These are phyloP conservation scores for Thaleichthys pacificus DNA, from an alignment of 2,797 vertebrate species.

Conservation along the genomic window DNA sequence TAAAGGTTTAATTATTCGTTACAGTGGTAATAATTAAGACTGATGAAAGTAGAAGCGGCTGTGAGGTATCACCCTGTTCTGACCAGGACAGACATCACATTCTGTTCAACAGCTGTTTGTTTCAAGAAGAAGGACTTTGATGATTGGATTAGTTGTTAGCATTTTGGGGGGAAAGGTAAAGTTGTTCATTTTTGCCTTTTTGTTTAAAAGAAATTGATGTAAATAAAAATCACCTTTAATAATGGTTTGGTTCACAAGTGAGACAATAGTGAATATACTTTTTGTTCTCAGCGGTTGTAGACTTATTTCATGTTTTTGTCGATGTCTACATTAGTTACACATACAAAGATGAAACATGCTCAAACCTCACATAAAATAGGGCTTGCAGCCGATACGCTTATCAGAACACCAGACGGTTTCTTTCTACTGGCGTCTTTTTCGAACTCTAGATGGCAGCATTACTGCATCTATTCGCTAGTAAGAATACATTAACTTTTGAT, in stretches of 20 bases:
- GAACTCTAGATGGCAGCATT: neutral
- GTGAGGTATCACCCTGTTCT: neutral
- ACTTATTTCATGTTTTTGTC: neutral
- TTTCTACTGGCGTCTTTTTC: neutral
- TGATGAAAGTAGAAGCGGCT: constrained; percentile 8
- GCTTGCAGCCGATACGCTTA: neutral
- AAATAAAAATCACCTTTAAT: constrained; percentile 73
- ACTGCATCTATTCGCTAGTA: neutral
- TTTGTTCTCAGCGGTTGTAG: neutral
- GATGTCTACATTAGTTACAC: neutral
- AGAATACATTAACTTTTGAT: neutral
- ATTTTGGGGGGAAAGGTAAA: constrained; percentile 43
- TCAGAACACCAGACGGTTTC: neutral
- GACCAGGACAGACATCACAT: constrained; percentile 13
- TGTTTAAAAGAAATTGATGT: constrained; percentile 67
- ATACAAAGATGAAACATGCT: no score
- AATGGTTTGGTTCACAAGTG: constrained; percentile 30
- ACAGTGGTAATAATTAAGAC: neutral
- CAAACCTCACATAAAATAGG: no score
- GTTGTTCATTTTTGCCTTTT: constrained; percentile 64
- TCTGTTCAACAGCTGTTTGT: constrained; percentile 46
- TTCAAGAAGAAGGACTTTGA: constrained; percentile 56
- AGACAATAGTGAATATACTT: neutral
- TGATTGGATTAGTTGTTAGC: constrained; percentile 45
- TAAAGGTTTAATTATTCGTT: constrained; percentile 15